These are phyloP conservation scores for Chloebia gouldiae DNA, from an alignment of 2,113 vertebrate species.

Conservation along the genomic window DNA sequence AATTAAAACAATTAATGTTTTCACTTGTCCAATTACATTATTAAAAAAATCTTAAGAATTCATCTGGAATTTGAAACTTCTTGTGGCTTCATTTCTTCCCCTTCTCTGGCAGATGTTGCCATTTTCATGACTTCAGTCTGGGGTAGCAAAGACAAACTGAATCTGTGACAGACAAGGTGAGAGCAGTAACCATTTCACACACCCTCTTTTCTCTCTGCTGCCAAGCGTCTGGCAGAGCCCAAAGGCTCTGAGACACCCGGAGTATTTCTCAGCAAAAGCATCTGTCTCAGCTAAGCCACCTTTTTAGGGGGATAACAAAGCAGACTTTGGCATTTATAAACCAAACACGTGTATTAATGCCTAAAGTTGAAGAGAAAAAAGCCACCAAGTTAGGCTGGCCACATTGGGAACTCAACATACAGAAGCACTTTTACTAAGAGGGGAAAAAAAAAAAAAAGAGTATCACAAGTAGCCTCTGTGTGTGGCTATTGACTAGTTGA, in stretches of 20 bases:
- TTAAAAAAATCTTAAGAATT: neutral
- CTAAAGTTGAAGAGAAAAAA: neutral
- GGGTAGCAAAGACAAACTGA: neutral
- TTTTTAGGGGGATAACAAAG: neutral
- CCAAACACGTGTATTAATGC: neutral
- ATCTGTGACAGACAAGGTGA: neutral
- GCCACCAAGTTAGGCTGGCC: neutral
- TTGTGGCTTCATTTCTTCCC: neutral
- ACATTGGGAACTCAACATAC: neutral
- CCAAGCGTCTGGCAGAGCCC: constrained; percentile 26
- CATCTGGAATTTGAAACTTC: neutral
- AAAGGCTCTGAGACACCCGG: neutral
- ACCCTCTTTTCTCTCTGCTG: neutral
- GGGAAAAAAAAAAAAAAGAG: accelerated
- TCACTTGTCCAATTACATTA: accelerated
- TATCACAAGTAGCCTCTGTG: neutral
- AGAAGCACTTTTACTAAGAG: neutral
- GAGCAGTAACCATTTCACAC: neutral
- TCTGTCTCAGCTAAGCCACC: neutral
- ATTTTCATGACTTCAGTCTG: neutral
- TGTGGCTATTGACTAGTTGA: constrained; percentile 72
- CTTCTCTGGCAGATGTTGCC: neutral
- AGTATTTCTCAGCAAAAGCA: neutral
- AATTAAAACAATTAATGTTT: neutral
- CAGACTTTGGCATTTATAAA: neutral